Evolutionary conservation across 2,113 vertebrate species (phyloP).

Genomic region (Cepphus grylle): DNA sequence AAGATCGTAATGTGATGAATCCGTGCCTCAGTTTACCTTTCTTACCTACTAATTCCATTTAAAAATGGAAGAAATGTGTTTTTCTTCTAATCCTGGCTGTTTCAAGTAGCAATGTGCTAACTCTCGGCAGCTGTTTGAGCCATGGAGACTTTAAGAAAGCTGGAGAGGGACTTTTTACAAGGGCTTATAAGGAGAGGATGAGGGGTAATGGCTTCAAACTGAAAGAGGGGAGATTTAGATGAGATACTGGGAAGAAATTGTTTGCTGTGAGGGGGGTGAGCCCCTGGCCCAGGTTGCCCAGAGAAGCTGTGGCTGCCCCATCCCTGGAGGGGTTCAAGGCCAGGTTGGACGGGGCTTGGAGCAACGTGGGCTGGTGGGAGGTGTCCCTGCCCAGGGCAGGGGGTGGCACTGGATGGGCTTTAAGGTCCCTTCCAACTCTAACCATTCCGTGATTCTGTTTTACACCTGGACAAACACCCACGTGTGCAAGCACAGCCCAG

Average conservation of each 20-base stretch:
- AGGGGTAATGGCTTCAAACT: background rate
- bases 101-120: background rate
- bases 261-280: background rate
- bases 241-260: background rate
- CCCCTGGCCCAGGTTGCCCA: background rate
- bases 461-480: rapidly evolving
- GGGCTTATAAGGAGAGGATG: background rate
- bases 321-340: background rate
- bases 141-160: background rate
- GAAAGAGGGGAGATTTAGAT: background rate
- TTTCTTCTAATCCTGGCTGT: background rate
- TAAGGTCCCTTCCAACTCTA: background rate
- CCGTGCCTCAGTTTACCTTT: constrained; percentile 6
- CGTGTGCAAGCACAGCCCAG: background rate
- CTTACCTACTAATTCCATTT: background rate
- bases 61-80: background rate
- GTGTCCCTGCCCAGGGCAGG: background rate
- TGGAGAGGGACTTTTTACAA: background rate
- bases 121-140: background rate
- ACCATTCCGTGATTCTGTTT: background rate
- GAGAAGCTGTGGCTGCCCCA: background rate
- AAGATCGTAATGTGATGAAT: background rate
- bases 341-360: background rate
- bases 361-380: background rate
- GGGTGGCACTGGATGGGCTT: background rate